Base-by-base conservation (phyloP, 2,113 vertebrate species). In the Perccottus glenii region DNA sequence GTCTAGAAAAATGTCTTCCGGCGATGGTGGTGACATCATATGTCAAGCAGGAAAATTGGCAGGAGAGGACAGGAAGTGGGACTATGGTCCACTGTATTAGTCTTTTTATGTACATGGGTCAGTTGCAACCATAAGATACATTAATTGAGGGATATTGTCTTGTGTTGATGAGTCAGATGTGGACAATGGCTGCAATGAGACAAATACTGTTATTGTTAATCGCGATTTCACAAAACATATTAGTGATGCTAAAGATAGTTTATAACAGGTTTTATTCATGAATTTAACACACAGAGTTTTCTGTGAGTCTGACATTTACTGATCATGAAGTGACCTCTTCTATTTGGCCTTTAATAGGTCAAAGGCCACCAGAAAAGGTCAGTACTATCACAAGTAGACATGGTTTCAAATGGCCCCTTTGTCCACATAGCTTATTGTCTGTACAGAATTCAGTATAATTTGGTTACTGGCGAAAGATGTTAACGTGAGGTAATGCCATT, bases 21-120 rank as follows among this genome's bases (percentile, higher is more conserved):
- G 68, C 71, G 5, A 53, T 71, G 42, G 48, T 40, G 32, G 75
- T 91, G 89, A 91, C 88, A 83, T 92, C 87, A 91, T 67, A 64
- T 49, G 59, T 71, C 73, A 67, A 77, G 87, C 75, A 87, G 88
- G 89, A 91, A 90, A 87, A 73, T 49, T 59, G 72, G 72, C 61
- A 83, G 56, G 60, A 59, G 58, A 45, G 45, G 68, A 73, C 62
- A 82, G 88, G 90, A 93, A 88, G 76, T 67, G 48, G 64, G 43
- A 67, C 67, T 16, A 56, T 72, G 80, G 62, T 60, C 63, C 64
- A 19, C 42, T 59, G 47, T 62, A 61, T 60, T 59, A 61, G n/a
- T 40, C 11, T 27, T 64, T 74, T 58, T 62, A 53, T 65, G 53
- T 14, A 46, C 45, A 60, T 3, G 35, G 70, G 66, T 48, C 51